Percentiles rank a stretch among this genome's conserved stretches.
These are phyloP conservation scores for Scelioninae gen. 2 DNA, from an alignment of 2,888 invertebrate species.

Conservation along the genomic window DNA sequence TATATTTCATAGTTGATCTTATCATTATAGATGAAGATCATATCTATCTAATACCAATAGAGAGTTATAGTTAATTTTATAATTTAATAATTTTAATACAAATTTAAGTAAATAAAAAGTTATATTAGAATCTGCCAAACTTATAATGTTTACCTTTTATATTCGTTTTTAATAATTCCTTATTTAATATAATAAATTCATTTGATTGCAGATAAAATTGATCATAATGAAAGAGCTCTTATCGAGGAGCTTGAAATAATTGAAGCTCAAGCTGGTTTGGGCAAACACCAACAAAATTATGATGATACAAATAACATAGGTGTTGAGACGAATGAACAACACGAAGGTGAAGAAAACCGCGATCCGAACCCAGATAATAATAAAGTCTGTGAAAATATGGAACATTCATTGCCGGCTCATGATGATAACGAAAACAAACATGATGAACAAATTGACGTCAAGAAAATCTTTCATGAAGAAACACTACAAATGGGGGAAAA, in stretches of 20 bases:
- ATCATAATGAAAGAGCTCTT: slow-evolving; percentile 69
- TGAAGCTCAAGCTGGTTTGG: slow-evolving; percentile 69
- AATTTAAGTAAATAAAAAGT: too few relatives aligned
- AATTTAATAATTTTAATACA: too few relatives aligned
- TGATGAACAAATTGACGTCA: slow-evolving; percentile 52
- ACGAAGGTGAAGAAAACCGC: slow-evolving; percentile 71
- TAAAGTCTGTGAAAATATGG: slow-evolving; percentile 51
- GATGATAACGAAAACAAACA: slow-evolving; percentile 36
- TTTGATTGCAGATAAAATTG: slow-evolving; percentile 69
- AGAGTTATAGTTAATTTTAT: too few relatives aligned
- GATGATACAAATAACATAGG: slow-evolving; percentile 60
- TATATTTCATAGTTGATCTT: too few relatives aligned
- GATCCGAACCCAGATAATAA: slow-evolving; percentile 71
- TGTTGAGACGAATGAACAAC: slow-evolving; percentile 58
- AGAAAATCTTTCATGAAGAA: slow-evolving; percentile 61
- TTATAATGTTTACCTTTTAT: too few relatives aligned
- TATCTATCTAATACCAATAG: too few relatives aligned
- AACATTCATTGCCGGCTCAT: slow-evolving; percentile 22
- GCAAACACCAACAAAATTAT: slow-evolving; percentile 67
- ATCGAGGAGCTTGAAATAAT: slow-evolving; percentile 71
- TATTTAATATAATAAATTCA: too few relatives aligned
- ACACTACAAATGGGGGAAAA: slow-evolving; percentile 66
- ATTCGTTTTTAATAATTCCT: too few relatives aligned
- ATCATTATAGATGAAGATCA: too few relatives aligned
- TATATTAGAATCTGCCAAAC: too few relatives aligned